Conservation (phyloP, 2,888 invertebrate genomes). For the Harpalus rubripes region DNA sequence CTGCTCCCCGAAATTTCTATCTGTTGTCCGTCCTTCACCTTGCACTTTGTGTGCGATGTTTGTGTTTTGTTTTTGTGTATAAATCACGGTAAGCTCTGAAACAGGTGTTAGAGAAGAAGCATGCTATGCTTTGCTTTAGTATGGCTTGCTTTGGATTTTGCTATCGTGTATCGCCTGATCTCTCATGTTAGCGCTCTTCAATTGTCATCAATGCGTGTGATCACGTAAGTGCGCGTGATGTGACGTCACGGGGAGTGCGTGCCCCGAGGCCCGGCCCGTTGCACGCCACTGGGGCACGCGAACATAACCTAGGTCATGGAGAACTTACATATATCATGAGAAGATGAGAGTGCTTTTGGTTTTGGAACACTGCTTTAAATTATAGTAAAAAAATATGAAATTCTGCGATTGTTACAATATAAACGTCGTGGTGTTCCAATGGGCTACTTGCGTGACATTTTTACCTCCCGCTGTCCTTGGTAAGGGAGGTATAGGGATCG, state of each 20-base stretch:
- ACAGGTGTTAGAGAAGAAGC: neutral
- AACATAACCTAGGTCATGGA: conserved; percentile 25
- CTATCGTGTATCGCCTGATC: conserved; percentile 47
- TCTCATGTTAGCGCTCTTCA: conserved; percentile 52
- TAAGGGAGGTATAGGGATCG: no score
- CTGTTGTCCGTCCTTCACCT: conserved; percentile 1
- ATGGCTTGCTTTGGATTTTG: neutral
- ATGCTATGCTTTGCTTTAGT: neutral
- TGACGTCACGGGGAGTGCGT: conserved; percentile 44
- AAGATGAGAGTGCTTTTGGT: no score
- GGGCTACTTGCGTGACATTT: no score
- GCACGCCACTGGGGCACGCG: conserved; percentile 48
- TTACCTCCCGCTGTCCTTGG: no score
- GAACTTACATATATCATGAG: neutral
- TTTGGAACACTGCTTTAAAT: no score
- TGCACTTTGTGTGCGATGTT: neutral
- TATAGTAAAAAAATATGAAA: no score
- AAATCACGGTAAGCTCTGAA: neutral
- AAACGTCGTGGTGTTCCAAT: no score
- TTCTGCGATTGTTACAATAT: no score
- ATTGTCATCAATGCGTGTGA: conserved; percentile 55
- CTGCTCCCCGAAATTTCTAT: neutral
- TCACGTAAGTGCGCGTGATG: conserved; percentile 54
- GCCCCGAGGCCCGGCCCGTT: conserved; percentile 27
- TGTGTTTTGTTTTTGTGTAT: conserved; percentile 6